Base-by-base conservation (phyloP, 2,888 invertebrate genomes). In the Salticus scenicus region DNA sequence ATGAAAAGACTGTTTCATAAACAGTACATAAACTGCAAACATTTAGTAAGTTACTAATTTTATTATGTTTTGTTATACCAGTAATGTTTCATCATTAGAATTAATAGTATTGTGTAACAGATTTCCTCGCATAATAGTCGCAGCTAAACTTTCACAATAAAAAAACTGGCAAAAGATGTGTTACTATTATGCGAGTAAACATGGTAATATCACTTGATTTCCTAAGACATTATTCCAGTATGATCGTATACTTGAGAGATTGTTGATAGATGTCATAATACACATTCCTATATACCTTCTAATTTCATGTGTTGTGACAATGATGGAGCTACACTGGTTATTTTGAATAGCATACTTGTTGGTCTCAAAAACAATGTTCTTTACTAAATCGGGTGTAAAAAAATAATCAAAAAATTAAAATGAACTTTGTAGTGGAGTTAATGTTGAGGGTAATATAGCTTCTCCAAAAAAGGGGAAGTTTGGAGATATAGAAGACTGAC, bases 131-230 rank as follows among this genome's bases (percentile, higher is more conserved):
- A n/a, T n/a, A n/a, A n/a, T n/a, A n/a, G n/a, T n/a, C n/a, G n/a
- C n/a, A n/a, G n/a, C n/a, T n/a, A n/a, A n/a, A n/a, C n/a, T n/a
- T n/a, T n/a, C n/a, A n/a, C n/a, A n/a, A n/a, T n/a, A n/a, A n/a
- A n/a, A n/a, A n/a, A n/a, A n/a, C n/a, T n/a, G n/a, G n/a, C n/a
- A n/a, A n/a, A n/a, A n/a, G n/a, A n/a, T n/a, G n/a, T n/a, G n/a
- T n/a, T n/a, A n/a, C n/a, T n/a, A n/a, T n/a, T n/a, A n/a, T n/a
- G n/a, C n/a, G n/a, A n/a, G n/a, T n/a, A n/a, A n/a, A n/a, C n/a
- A n/a, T n/a, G n/a, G n/a, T n/a, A n/a, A n/a, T 33, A 33, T 69
- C 69, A 69, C 69, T 37, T 69, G n/a, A 69, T 69, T 69, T 33
- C 37, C 31, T n/a, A 69, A 69, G 33, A 69, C 69, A 33, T 33